Percentiles rank a stretch among this genome's conserved stretches.
phyloP scores from a whole-genome alignment of 1,140 invertebrate species.

The Orchestia grillus region DNA sequence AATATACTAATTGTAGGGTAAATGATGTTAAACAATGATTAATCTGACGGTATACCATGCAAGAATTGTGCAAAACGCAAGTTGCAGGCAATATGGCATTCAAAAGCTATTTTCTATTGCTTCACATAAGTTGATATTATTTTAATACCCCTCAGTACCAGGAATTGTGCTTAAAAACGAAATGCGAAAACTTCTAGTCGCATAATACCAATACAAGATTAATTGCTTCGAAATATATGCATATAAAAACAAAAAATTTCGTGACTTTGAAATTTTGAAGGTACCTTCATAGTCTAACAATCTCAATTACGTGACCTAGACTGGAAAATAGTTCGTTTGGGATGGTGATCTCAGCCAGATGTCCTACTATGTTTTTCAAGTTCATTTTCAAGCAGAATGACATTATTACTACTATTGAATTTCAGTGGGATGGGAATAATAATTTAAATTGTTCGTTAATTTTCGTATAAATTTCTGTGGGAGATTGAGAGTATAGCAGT shows the following conservation, averaged over 20 bases:
- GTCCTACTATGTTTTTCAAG: too few species aligned
- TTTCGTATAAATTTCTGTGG: too few species aligned
- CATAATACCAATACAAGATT: too few species aligned
- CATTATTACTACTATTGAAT: too few species aligned
- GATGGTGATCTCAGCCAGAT: too few species aligned
- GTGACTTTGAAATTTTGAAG: not conserved
- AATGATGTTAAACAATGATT: not conserved
- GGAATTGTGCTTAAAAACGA: not conserved
- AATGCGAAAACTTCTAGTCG: not conserved
- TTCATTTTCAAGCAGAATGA: not conserved
- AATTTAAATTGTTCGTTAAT: too few species aligned
- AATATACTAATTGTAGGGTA: not conserved
- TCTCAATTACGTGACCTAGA: not conserved
- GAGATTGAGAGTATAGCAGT: too few species aligned
- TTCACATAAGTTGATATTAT: not conserved
- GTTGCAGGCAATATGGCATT: not conserved
- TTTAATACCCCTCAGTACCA: not conserved
- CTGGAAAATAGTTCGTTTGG: not conserved
- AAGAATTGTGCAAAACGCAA: not conserved
- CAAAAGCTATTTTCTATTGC: not conserved
- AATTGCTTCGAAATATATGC: not conserved
- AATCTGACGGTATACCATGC: not conserved
- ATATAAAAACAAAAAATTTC: not conserved
- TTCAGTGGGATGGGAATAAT: too few species aligned
- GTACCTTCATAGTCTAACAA: too few species aligned